Percentiles rank a stretch among this genome's conserved stretches.
Evolutionary conservation across 2,113 vertebrate genomes (phyloP).

Genomic region (Leucosticte australis): DNA sequence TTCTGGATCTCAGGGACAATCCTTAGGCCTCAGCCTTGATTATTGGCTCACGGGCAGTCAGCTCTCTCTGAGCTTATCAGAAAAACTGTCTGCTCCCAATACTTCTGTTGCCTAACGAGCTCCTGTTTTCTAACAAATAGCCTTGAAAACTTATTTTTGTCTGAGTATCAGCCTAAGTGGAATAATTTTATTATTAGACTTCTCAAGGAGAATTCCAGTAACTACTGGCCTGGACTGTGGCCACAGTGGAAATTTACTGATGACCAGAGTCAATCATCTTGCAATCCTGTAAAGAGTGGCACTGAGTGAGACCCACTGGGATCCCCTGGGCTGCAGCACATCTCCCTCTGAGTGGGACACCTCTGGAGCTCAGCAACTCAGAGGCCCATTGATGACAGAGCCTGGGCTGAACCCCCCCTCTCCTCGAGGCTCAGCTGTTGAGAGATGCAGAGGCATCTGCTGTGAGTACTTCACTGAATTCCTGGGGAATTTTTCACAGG

Average conservation of each 20-base stretch:
- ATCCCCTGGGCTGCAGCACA: not conserved
- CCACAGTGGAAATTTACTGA: not conserved
- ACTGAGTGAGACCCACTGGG: not conserved
- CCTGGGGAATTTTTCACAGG: not conserved
- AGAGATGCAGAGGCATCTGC: not conserved
- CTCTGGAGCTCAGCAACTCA: not conserved
- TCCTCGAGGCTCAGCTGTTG: not conserved
- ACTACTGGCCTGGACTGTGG: not conserved
- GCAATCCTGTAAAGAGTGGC: not conserved
- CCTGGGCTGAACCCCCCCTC: not conserved
- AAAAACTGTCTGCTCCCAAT: not conserved
- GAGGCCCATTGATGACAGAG: not conserved
- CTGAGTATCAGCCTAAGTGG: not conserved
- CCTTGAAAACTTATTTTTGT: not conserved
- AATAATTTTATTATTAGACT: not conserved
- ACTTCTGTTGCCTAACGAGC: not conserved
- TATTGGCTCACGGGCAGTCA: not conserved
- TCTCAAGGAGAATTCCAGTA: not conserved
- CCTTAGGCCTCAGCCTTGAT: not conserved
- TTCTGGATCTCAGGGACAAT: not conserved
- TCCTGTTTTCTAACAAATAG: not conserved
- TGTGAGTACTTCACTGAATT: not conserved
- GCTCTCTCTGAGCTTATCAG: not conserved
- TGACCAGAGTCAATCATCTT: not conserved
- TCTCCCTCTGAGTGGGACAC: not conserved